Evolutionary conservation across 2,888 invertebrate species (phyloP).

Genomic region (Leucophora obtusa): DNA sequence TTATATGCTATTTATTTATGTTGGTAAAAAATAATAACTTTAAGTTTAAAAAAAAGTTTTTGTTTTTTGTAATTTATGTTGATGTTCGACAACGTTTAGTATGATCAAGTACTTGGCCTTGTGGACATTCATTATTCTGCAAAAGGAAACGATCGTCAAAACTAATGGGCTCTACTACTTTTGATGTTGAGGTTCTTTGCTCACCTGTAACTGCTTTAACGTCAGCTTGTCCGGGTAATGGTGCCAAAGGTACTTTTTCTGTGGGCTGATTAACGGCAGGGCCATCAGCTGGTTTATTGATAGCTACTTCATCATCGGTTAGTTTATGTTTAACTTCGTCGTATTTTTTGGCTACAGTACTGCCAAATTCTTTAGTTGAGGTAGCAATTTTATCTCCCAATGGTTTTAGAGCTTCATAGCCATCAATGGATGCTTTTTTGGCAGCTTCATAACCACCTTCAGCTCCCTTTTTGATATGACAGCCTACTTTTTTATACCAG

Average conservation of each 20-base stretch:
- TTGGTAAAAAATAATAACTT: slow-evolving; percentile 1
- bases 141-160: slow-evolving; percentile 70
- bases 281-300: slow-evolving; percentile 3
- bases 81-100: slow-evolving; percentile 56
- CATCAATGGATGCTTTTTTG: slow-evolving; percentile 73
- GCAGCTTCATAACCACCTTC: slow-evolving; percentile 70
- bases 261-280: slow-evolving; percentile 67
- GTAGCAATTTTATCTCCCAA: slow-evolving; percentile 72
- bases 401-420: slow-evolving; percentile 72
- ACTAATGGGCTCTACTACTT: slow-evolving; percentile 54
- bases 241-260: slow-evolving; percentile 72
- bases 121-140: slow-evolving; percentile 65
- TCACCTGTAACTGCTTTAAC: slow-evolving; percentile 62
- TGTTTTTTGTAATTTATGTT: not conserved
- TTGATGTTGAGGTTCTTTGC: slow-evolving; percentile 41
- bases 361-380: slow-evolving; percentile 73
- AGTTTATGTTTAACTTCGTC: slow-evolving; percentile 74
- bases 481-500: slow-evolving; percentile 74
- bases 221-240: slow-evolving; percentile 60
- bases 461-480: slow-evolving; percentile 73
- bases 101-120: slow-evolving; percentile 64
- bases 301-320: slow-evolving; percentile 65
- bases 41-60: not conserved
- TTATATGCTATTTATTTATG: slow-evolving; percentile 30
- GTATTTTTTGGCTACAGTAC: slow-evolving; percentile 72